phyloP scores from a whole-genome alignment of 2,113 vertebrate species.

The Eupsittula cactorum region DNA sequence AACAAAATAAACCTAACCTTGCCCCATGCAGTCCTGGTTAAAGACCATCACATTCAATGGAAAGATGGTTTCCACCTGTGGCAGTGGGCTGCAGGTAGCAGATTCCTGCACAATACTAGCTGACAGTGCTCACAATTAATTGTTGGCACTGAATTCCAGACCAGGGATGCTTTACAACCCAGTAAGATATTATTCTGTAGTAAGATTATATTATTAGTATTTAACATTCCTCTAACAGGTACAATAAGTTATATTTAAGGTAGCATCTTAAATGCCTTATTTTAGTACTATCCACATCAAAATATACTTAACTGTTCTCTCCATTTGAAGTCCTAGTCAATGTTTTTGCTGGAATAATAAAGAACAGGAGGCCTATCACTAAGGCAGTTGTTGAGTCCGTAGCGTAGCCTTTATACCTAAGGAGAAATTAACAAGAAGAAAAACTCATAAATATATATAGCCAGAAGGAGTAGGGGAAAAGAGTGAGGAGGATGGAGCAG shows the following conservation, averaged over 20 bases:
- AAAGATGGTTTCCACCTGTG: background rate
- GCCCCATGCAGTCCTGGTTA: background rate
- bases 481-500: background rate
- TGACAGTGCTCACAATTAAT: background rate
- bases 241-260: background rate
- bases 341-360: slow-evolving; percentile 84
- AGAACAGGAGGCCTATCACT: slow-evolving; percentile 86
- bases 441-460: background rate
- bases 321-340: slow-evolving; percentile 72
- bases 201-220: background rate
- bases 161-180: background rate
- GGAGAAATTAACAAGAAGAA: slow-evolving; percentile 37
- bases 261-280: background rate
- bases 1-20: background rate
- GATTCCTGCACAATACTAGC: background rate
- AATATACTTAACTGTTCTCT: slow-evolving; percentile 80
- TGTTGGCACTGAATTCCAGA: background rate
- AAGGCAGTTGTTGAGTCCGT: slow-evolving; percentile 90
- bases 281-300: background rate
- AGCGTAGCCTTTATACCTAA: slow-evolving; percentile 80
- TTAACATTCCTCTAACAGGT: background rate
- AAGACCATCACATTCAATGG: background rate
- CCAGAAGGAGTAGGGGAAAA: background rate
- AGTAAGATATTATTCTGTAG: background rate
- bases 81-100: background rate